Evolutionary conservation across 2,888 invertebrate species (phyloP), one percentile per base, ranked within the genome.

Genomic region (Idaea dimidiata): DNA sequence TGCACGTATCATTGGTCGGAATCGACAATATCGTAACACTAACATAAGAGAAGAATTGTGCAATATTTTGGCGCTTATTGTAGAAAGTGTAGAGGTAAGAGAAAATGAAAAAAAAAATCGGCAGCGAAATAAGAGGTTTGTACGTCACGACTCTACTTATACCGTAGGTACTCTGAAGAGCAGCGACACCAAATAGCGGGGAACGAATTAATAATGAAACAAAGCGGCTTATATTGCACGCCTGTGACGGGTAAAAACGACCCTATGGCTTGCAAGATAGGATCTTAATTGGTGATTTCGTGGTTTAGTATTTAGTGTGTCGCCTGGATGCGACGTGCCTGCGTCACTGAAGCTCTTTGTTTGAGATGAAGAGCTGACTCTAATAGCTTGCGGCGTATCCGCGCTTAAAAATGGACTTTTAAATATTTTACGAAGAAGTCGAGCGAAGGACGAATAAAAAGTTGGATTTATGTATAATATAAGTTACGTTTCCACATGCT

Each of bases 351-450:
- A 82, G 84, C 89, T 86, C 89, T 91, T 91, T 91, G 91, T 91
- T 91, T 89, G 87, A 86, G 80, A 82, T 91, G 88, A 89, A 91
- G 89, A 86, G 90, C 87, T 89, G 89, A 86, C 88, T 90, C 86
- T 91, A 92, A 91, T 91, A 91, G 91, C 90, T 89, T 88, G 88
- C 89, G 89, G 87, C 88, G 85, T 84, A 89, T 89, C 86, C 81
- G 78, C 78, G 88, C 85, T 89, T 89, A 86, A 90, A 90, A 90
- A 89, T 90, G 86, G 80, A 88, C 87, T 88, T 87, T 88, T 89
- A 86, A 90, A 90, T 89, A 89, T 91, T 91, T 86, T 87, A 89
- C 84, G 85, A 85, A 81, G 84, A 83, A 82, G 78, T 77, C 77
- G 75, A 74, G 76, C 74, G 78, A 73, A 76, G 71, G 62, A 76